phyloP scores from a whole-genome alignment of 1,140 invertebrate genomes.

The Condylostylus longicornis region DNA sequence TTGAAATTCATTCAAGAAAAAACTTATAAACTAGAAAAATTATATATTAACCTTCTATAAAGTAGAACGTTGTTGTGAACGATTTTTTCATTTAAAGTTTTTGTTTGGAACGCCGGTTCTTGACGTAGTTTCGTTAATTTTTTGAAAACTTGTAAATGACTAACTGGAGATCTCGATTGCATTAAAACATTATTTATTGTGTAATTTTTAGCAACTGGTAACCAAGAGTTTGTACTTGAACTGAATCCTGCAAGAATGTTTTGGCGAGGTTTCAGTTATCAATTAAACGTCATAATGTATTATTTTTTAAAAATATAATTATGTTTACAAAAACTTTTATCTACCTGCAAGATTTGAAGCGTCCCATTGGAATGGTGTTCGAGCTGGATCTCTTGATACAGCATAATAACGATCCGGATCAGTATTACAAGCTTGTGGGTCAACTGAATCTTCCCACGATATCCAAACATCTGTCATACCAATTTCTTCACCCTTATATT shows the following conservation, averaged over 20 bases:
- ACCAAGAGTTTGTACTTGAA: constrained; percentile 43
- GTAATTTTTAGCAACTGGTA: constrained; percentile 45
- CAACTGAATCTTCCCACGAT: constrained; percentile 36
- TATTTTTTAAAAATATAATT: too few relatives aligned
- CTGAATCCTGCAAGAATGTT: constrained; percentile 40
- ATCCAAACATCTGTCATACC: constrained; percentile 55
- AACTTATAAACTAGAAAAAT: too few relatives aligned
- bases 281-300: too few relatives aligned
- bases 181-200: constrained; percentile 35
- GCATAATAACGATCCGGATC: constrained; percentile 22
- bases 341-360: constrained; percentile 32
- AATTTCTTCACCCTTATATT: constrained; percentile 65
- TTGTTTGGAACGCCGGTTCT: constrained; percentile 5
- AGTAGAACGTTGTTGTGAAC: constrained; percentile 19
- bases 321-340: too few relatives aligned
- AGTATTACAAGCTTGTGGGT: constrained; percentile 27
- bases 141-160: constrained; percentile 28
- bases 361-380: constrained; percentile 57
- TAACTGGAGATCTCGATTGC: constrained; percentile 25
- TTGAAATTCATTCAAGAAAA: too few relatives aligned
- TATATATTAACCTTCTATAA: too few relatives aligned
- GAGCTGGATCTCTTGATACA: constrained; percentile 38
- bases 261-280: too few relatives aligned
- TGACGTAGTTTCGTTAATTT: constrained; percentile 19
- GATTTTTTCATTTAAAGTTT: constrained; percentile 10